These are phyloP conservation scores for Porites lutea DNA, from an alignment of 64 coral and sea anemone genomes.

Conservation along the genomic window DNA sequence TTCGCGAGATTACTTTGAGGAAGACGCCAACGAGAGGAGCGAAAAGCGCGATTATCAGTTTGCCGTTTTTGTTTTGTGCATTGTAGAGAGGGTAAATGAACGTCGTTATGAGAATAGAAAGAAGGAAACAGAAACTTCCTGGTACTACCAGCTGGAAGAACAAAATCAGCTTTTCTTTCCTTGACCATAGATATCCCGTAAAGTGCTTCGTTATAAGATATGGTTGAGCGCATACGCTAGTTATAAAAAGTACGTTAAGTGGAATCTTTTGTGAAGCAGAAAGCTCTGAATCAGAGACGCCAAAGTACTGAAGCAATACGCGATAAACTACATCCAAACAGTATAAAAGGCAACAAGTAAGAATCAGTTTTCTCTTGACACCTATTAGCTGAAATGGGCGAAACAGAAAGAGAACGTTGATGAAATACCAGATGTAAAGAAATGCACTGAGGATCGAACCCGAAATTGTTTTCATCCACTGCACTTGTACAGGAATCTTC, in stretches of 20 bases:
- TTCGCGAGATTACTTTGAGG: too few species aligned
- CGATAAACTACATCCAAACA: not conserved
- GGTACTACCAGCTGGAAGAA: not conserved
- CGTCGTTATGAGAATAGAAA: not conserved
- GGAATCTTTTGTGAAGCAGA: not conserved
- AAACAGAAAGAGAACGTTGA: not conserved
- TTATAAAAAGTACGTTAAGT: not conserved
- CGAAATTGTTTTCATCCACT: slow-evolving; percentile 1
- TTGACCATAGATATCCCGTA: not conserved
- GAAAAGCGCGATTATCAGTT: too few species aligned
- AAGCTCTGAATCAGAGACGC: not conserved
- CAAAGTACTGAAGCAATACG: not conserved
- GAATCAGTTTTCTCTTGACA: not conserved
- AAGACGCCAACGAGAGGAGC: too few species aligned
- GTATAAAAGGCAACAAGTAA: too few species aligned
- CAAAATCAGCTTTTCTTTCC: not conserved
- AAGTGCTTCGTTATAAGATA: not conserved
- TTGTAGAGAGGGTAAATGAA: not conserved
- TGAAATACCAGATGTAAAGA: not conserved
- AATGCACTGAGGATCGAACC: not conserved
- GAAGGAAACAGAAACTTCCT: not conserved
- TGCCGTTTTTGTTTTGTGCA: not conserved
- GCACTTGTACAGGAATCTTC: not conserved
- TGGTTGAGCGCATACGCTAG: not conserved
- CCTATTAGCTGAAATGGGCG: slow-evolving; percentile 5